A percentile compares a stretch with the other conserved stretches of the same genome.
Conservation (phyloP, 1,140 invertebrate species). For the Coelopa frigida region DNA sequence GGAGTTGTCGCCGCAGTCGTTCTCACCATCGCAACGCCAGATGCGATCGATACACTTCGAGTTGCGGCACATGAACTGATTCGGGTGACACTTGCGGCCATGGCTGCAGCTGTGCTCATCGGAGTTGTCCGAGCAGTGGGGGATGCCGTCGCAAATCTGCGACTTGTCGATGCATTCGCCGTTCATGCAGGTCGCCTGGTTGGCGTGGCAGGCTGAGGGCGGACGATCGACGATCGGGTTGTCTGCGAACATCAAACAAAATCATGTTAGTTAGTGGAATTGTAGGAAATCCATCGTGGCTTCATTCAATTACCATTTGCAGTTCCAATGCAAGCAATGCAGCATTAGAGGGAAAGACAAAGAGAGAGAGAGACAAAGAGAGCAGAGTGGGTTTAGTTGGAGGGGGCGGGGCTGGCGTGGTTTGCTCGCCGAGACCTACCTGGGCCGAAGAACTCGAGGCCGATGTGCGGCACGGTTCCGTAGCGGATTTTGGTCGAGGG, state of each 20-base stretch:
- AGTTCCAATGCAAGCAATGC: neutral
- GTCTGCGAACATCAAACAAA: conserved; percentile 35
- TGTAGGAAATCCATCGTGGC: conserved; percentile 3
- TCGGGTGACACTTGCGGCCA: conserved; percentile 77
- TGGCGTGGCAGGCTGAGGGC: conserved; percentile 57
- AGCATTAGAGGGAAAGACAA: no score
- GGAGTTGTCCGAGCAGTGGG: conserved; percentile 77
- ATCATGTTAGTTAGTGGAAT: neutral
- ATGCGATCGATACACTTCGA: conserved; percentile 83
- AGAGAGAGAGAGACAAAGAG: no score
- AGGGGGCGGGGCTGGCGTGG: no score
- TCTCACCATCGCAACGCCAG: conserved; percentile 84
- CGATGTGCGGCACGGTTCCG: conserved; percentile 42
- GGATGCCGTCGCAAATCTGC: conserved; percentile 72
- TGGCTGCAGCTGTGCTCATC: conserved; percentile 85
- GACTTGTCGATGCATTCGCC: conserved; percentile 81
- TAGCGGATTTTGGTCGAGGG: conserved; percentile 38
- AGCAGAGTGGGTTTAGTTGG: no score
- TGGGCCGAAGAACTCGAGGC: conserved; percentile 42
- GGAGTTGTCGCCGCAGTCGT: conserved; percentile 88
- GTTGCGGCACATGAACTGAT: conserved; percentile 84
- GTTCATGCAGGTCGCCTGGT: conserved; percentile 86
- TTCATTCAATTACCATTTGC: neutral
- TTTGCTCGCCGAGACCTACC: no score
- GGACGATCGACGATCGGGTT: conserved; percentile 45